Evolutionary conservation across 2,797 vertebrate species (phyloP), one percentile per base, ranked within the genome.

Genomic region (Cottoperca gobio): DNA sequence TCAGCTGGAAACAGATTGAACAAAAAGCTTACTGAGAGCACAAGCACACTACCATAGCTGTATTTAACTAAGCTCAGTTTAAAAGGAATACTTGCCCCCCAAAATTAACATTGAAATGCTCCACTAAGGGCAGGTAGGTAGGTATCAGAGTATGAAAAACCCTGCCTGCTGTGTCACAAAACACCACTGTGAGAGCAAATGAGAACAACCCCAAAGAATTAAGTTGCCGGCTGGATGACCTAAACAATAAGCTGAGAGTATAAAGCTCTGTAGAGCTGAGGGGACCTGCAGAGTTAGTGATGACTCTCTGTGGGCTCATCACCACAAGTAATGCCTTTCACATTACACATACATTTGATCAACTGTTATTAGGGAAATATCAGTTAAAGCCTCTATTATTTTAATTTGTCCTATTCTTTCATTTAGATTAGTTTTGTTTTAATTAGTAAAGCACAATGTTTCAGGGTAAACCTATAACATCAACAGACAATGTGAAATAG

Each of bases 1-100:
- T 37, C 21, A 57, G 17, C 16, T 52, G 26, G 21, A 46, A 69
- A 33, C 61, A 69, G 43, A 42, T 14, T 37, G 31, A 71, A 69
- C 23, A 78, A 53, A 68, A 58, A 21, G 23, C 28, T 61, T 5
- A n/a, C 8, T 64, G 8, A 4, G 24, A 58, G 17, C 19, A 60
- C 19, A 54, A 53, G 12, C 24, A 10, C 8, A 52, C 11, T 28
- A 17, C 7, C 33, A 33, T 17, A 49, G 42, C 4, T 42, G 26
- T 24, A 39, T 33, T 31, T 33, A 39, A 64, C 24, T 23, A 57
- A 55, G 9, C n/a, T 33, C 24, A 31, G 10, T 13, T 42, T 58
- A 49, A 50, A n/a, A 13, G n/a, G n/a, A n/a, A n/a, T n/a, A n/a
- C n/a, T n/a, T n/a, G n/a, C n/a, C n/a, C n/a, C n/a, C n/a, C n/a